Conservation (phyloP, 2,888 invertebrate genomes). For the Eilema depressum region DNA sequence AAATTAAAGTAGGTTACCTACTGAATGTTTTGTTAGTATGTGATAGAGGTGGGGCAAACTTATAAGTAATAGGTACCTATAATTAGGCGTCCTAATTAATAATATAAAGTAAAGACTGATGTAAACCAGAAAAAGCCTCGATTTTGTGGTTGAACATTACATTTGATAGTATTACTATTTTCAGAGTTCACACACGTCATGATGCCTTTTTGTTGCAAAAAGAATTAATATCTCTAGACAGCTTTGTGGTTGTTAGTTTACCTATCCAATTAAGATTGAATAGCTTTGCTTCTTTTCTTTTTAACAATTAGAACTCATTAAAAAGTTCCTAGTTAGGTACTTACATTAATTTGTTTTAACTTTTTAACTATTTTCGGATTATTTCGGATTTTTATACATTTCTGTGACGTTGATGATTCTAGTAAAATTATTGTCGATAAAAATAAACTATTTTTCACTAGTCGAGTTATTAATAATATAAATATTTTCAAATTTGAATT, state of each 20-base stretch:
- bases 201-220: conserved; percentile 12
- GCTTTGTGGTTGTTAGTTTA: too few species aligned
- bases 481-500: not conserved
- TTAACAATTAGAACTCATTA: not conserved
- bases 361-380: not conserved
- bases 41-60: too few species aligned
- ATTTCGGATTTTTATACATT: not conserved
- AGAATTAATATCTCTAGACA: too few species aligned
- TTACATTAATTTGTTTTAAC: not conserved
- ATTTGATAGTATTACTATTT: conserved; percentile 26
- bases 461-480: not conserved
- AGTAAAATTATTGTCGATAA: not conserved
- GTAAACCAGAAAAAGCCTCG: not conserved
- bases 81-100: too few species aligned
- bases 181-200: conserved; percentile 30
- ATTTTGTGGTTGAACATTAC: not conserved
- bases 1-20: too few species aligned
- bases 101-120: too few species aligned
- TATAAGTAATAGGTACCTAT: too few species aligned
- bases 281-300: too few species aligned
- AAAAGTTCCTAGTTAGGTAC: not conserved
- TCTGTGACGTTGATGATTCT: not conserved
- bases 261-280: too few species aligned
- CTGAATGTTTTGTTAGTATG: too few species aligned
- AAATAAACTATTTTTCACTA: not conserved